A percentile compares a stretch with the other conserved stretches of the same genome.
Evolutionary conservation across 2,888 invertebrate species (phyloP).

Genomic region (Scelioninae gen. 2): DNA sequence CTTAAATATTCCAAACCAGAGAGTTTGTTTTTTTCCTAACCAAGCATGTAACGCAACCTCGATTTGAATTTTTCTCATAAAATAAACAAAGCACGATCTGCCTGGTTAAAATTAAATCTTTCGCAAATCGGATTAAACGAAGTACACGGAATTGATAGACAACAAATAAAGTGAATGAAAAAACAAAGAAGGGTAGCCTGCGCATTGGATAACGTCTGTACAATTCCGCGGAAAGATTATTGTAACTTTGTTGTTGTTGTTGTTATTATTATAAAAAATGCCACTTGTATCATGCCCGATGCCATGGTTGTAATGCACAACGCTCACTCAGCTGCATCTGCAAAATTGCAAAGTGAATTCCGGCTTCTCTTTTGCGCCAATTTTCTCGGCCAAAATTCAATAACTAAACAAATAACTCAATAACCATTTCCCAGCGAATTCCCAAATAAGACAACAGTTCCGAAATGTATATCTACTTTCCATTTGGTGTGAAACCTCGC

Average conservation of each 20-base stretch:
- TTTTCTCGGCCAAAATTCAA: slow-evolving; percentile 25
- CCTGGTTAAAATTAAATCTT: slow-evolving; percentile 48
- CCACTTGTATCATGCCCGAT: slow-evolving; percentile 4
- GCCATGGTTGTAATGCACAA: slow-evolving; percentile 11
- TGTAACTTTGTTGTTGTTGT: too few relatives aligned
- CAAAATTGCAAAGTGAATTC: slow-evolving; percentile 42
- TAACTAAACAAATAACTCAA: slow-evolving; percentile 41
- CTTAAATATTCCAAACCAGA: slow-evolving; percentile 12
- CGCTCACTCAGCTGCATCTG: background rate
- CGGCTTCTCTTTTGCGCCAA: slow-evolving; percentile 13
- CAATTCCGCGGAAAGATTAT: too few relatives aligned
- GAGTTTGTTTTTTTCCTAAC: slow-evolving; percentile 14
- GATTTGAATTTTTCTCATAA: slow-evolving; percentile 41
- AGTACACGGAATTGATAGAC: slow-evolving; percentile 26
- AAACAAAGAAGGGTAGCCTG: too few relatives aligned
- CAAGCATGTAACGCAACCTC: slow-evolving; percentile 30
- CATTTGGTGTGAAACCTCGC: slow-evolving; percentile 39
- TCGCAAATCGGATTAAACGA: slow-evolving; percentile 44
- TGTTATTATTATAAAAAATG: too few relatives aligned
- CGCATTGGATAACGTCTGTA: too few relatives aligned
- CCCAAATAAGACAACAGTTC: slow-evolving; percentile 32
- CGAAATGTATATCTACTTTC: slow-evolving; percentile 43
- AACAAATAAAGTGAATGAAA: slow-evolving; percentile 12
- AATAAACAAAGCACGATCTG: slow-evolving; percentile 49
- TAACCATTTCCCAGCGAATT: slow-evolving; percentile 33